Evolutionary conservation across 2,797 vertebrate genomes (phyloP).

Genomic region (Anisognathus igniventris): DNA sequence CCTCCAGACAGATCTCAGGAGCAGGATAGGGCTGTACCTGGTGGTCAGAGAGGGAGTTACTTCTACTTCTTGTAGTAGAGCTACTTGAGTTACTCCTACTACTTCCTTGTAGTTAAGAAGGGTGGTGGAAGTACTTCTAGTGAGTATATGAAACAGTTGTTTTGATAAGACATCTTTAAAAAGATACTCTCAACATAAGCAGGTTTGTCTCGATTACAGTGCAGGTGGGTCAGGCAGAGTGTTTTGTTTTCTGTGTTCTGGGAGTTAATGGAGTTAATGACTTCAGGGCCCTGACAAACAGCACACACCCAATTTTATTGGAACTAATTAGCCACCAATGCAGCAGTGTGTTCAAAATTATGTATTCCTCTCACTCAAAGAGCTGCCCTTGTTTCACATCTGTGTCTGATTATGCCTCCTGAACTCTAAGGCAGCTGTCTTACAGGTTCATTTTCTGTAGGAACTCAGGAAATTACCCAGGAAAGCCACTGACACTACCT

Average conservation of each 20-base stretch:
- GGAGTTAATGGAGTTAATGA: not conserved
- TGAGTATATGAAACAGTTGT: not conserved
- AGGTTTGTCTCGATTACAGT: not conserved
- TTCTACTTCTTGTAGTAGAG: not conserved
- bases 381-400: conserved; percentile 49
- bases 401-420: conserved; percentile 54
- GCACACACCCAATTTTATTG: conserved; percentile 1
- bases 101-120: not conserved
- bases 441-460: conserved; percentile 50
- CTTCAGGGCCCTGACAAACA: conserved; percentile 5
- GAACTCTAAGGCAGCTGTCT: conserved; percentile 48
- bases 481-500: conserved; percentile 60
- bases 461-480: conserved; percentile 63
- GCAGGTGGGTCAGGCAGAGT: not conserved
- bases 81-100: not conserved
- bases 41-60: not conserved
- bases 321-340: conserved; percentile 34
- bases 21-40: not conserved
- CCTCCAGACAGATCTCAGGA: not conserved
- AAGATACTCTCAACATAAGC: not conserved
- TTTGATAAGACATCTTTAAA: not conserved
- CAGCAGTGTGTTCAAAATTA: conserved; percentile 32
- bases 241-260: not conserved
- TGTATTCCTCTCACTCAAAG: not conserved
- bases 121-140: not conserved